Evolutionary conservation across 2,888 invertebrate genomes (phyloP).

Genomic region (Pteria penguin): DNA sequence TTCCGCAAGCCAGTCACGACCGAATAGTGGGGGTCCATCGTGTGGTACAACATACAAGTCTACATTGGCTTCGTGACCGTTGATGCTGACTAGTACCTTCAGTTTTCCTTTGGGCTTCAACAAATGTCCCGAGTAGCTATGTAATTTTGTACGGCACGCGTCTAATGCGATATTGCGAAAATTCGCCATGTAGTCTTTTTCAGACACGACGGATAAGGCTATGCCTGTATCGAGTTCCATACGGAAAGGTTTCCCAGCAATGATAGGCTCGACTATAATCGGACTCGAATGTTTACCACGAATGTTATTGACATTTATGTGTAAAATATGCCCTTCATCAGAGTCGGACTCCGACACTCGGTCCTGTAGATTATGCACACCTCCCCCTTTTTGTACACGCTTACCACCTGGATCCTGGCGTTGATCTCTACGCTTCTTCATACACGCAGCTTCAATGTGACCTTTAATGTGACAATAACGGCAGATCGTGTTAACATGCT

Average conservation of each 20-base stretch:
- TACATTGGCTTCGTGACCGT: neutral
- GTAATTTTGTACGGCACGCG: too few species aligned
- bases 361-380: too few species aligned
- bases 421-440: neutral
- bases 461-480: slow-evolving; percentile 1
- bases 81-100: neutral
- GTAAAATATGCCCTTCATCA: too few species aligned
- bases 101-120: neutral
- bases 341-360: slow-evolving; percentile 5
- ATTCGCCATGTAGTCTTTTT: too few species aligned
- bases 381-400: neutral
- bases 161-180: too few species aligned
- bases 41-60: neutral
- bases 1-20: slow-evolving; percentile 2
- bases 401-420: neutral
- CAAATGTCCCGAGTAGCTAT: neutral
- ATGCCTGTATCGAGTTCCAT: too few species aligned
- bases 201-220: too few species aligned
- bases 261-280: too few species aligned
- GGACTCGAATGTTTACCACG: too few species aligned
- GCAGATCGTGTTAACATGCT: neutral
- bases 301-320: too few species aligned
- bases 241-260: too few species aligned
- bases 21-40: neutral
- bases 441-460: neutral